These are phyloP conservation scores for Lasioglossum vierecki DNA, from an alignment of 2,888 invertebrate species.

Conservation along the genomic window DNA sequence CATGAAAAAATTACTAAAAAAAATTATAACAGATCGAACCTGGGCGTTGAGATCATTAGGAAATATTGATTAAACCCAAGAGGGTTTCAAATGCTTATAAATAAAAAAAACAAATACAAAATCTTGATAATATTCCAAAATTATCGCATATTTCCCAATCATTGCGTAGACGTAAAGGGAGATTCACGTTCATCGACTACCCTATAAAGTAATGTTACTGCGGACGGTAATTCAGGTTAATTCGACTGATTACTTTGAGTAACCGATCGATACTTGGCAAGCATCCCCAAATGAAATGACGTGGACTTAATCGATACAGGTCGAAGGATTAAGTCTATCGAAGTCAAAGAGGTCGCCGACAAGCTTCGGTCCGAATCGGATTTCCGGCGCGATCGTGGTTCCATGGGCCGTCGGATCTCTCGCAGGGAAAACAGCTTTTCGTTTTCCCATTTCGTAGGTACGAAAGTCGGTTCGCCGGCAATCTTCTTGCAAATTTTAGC, in stretches of 20 bases:
- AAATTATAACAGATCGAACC: no score
- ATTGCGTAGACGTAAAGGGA: background rate
- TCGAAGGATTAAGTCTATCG: background rate
- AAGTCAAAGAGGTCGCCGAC: background rate
- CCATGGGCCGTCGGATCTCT: background rate
- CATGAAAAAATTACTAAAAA: no score
- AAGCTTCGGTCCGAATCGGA: background rate
- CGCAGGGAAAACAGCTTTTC: constrained; percentile 7
- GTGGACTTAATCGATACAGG: background rate
- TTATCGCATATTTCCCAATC: no score
- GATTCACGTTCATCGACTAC: background rate
- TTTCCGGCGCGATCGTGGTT: background rate
- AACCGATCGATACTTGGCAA: background rate
- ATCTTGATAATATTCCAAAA: no score
- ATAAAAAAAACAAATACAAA: no score
- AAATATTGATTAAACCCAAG: no score
- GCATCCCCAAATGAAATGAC: background rate
- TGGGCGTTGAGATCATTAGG: no score
- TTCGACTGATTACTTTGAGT: background rate
- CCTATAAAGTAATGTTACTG: background rate
- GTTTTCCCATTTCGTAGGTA: background rate
- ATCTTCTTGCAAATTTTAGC: constrained; percentile 13
- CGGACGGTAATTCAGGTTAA: background rate
- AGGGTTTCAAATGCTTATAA: no score
- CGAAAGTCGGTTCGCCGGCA: constrained; percentile 1